These are phyloP conservation scores for Merluccius polli DNA, from an alignment of 2,797 vertebrate genomes.

Conservation along the genomic window DNA sequence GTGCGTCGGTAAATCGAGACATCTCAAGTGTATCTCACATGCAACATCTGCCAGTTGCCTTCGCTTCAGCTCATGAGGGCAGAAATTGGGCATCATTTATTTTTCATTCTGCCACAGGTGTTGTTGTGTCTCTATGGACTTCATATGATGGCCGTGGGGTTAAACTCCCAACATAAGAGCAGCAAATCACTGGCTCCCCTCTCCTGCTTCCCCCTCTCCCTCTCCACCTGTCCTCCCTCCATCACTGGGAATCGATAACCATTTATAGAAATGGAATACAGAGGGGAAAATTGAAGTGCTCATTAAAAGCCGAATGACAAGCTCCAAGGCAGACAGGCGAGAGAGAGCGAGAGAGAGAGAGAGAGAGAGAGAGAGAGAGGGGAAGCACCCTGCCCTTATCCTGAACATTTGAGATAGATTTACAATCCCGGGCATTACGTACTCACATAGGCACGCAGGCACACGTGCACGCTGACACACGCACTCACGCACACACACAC, in stretches of 20 bases:
- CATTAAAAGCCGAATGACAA: slow-evolving; percentile 37
- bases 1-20: too few species aligned
- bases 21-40: slow-evolving; percentile 19
- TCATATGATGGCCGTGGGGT: too few species aligned
- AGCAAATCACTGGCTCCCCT: slow-evolving; percentile 18
- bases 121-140: not conserved
- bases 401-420: slow-evolving; percentile 18
- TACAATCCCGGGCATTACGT: not conserved
- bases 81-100: not conserved
- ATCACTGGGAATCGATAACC: slow-evolving; percentile 44
- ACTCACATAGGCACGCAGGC: slow-evolving; percentile 1
- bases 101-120: not conserved
- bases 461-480: not conserved
- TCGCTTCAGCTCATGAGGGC: not conserved
- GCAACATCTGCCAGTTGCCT: not conserved
- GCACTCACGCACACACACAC: too few species aligned
- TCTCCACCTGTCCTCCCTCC: slow-evolving; percentile 1
- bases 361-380: not conserved
- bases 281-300: slow-evolving; percentile 35
- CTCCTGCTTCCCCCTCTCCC: not conserved
- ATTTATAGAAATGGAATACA: slow-evolving; percentile 45
- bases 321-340: too few species aligned
- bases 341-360: not conserved
- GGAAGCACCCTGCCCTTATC: not conserved
- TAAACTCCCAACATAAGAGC: slow-evolving; percentile 13